These are phyloP conservation scores for Choristoneura rosaceana DNA, from an alignment of 2,888 invertebrate species.

Conservation along the genomic window DNA sequence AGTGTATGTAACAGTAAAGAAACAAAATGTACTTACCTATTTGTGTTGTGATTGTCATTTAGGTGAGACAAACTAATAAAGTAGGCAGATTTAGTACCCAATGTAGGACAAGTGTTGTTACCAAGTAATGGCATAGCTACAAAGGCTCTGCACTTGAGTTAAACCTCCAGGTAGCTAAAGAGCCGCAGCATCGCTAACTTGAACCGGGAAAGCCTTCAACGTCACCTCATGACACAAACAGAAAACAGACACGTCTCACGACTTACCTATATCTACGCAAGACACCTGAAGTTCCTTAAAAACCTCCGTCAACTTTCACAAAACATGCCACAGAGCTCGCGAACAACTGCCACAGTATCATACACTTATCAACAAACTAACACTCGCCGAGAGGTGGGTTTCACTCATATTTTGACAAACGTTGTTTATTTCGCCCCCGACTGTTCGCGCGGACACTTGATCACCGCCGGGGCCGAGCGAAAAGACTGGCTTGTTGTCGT, in stretches of 20 bases:
- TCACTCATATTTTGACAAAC: constrained; percentile 79
- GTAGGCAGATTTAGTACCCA: neutral
- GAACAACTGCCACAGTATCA: constrained; percentile 72
- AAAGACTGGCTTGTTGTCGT: constrained; percentile 71
- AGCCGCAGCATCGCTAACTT: neutral
- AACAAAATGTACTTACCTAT: neutral
- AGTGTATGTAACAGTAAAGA: neutral
- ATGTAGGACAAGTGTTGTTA: neutral
- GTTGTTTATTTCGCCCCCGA: constrained; percentile 41
- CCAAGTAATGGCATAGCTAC: constrained; percentile 1
- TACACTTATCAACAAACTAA: constrained; percentile 69
- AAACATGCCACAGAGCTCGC: constrained; percentile 78
- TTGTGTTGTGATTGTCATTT: too few relatives aligned
- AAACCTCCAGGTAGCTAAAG: neutral
- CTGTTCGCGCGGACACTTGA: constrained; percentile 61
- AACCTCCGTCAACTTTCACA: constrained; percentile 76
- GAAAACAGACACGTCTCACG: constrained; percentile 45
- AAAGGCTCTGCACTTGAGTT: neutral
- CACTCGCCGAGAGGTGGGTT: constrained; percentile 71
- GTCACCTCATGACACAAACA: constrained; percentile 43
- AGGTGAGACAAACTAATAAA: neutral
- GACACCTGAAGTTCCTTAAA: constrained; percentile 72
- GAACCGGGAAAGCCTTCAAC: constrained; percentile 43
- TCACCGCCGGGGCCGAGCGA: constrained; percentile 68
- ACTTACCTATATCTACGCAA: constrained; percentile 56